Conservation (phyloP, 1,140 invertebrate species). For the Augochlora pura region DNA sequence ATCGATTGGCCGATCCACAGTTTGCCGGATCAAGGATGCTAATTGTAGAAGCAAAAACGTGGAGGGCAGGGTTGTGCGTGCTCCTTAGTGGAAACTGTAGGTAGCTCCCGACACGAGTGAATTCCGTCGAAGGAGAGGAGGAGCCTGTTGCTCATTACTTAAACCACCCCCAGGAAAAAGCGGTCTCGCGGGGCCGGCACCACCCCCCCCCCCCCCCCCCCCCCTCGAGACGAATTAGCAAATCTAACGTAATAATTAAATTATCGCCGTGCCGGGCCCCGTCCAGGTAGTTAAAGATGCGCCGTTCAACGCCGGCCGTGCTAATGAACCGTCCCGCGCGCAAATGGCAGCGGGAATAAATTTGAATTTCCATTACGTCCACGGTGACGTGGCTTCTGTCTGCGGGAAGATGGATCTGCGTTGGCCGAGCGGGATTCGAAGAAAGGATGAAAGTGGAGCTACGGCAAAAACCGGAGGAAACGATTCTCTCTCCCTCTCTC, state of each 20-base stretch:
- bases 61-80: neutral
- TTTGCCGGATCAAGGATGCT: conserved; percentile 2
- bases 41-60: conserved; percentile 1
- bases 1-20: conserved; percentile 59
- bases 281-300: conserved; percentile 56
- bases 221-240: conserved; percentile 71
- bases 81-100: conserved; percentile 14
- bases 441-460: neutral
- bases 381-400: conserved; percentile 12
- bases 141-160: conserved; percentile 47
- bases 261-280: conserved; percentile 65
- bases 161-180: conserved; percentile 64
- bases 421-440: conserved; percentile 9
- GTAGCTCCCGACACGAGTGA: conserved; percentile 11
- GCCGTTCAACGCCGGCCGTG: conserved; percentile 55
- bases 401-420: conserved; percentile 22
- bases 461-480: neutral
- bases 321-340: conserved; percentile 71
- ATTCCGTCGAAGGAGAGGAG: conserved; percentile 27
- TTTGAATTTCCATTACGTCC: conserved; percentile 71
- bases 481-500: no score
- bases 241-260: conserved; percentile 77
- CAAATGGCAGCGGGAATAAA: conserved; percentile 69
- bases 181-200: conserved; percentile 42
- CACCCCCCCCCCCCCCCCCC: no score